Conservation (phyloP, 2,113 vertebrate species). For the Callipepla squamata region DNA sequence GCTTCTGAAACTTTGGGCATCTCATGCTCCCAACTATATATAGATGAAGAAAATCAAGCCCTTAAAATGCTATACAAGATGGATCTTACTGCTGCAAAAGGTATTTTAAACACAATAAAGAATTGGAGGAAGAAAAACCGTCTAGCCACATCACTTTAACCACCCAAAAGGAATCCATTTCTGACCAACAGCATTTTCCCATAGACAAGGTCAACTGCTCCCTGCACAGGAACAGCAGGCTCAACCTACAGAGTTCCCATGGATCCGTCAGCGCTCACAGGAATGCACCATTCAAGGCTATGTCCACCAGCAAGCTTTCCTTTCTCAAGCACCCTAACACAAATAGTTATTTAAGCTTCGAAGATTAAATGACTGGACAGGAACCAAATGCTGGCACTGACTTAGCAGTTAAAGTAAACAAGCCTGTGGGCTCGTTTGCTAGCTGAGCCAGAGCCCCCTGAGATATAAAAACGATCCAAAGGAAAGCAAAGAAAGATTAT, state of each 20-base stretch:
- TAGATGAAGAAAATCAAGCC: background rate
- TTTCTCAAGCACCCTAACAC: conserved; percentile 46
- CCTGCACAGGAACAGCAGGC: background rate
- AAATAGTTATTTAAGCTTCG: conserved; percentile 53
- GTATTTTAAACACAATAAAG: background rate
- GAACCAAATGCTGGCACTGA: conserved; percentile 42
- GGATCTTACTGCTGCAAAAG: background rate
- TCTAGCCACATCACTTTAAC: background rate
- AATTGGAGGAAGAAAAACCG: background rate
- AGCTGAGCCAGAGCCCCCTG: background rate
- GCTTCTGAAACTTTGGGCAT: background rate
- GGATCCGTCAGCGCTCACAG: background rate
- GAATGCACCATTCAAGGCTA: background rate
- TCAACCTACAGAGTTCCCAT: conserved; percentile 9
- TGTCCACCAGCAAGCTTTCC: background rate
- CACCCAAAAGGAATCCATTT: background rate
- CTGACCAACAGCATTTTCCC: conserved; percentile 38
- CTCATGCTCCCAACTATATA: background rate
- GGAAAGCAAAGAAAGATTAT: background rate
- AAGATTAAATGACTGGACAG: conserved; percentile 42
- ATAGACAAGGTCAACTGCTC: background rate
- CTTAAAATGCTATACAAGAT: background rate
- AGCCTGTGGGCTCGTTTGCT: background rate
- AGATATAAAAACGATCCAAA: background rate
- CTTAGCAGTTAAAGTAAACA: conserved; percentile 18